phyloP scores from a whole-genome alignment of 1,140 invertebrate species.

The Dryas iulia region DNA sequence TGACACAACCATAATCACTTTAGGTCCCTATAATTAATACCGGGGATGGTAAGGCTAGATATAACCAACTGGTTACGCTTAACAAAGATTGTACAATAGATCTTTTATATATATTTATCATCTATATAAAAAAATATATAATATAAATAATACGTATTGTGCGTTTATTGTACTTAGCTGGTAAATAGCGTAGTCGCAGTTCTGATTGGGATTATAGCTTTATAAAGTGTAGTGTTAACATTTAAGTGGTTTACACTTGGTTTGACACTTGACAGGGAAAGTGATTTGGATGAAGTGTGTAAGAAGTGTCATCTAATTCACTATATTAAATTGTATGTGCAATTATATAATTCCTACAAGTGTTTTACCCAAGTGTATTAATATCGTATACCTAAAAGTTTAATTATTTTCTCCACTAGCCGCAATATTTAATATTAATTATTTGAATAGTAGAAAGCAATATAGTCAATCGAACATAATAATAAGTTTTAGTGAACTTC shows the following conservation, averaged over 20 bases:
- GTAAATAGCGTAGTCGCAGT: conserved; percentile 54
- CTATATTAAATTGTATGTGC: neutral
- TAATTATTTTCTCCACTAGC: conserved; percentile 14
- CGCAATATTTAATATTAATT: conserved; percentile 18
- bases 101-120: conserved; percentile 73
- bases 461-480: conserved; percentile 14
- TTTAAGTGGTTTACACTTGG: conserved; percentile 18
- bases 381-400: neutral
- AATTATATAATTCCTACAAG: neutral
- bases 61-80: conserved; percentile 75
- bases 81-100: conserved; percentile 70
- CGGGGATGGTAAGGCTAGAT: conserved; percentile 63
- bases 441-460: conserved; percentile 19
- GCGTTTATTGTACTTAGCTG: conserved; percentile 59
- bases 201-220: conserved; percentile 79
- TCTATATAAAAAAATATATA: conserved; percentile 52
- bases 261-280: neutral
- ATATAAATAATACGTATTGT: conserved; percentile 70
- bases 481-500: conserved; percentile 13
- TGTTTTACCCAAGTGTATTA: conserved; percentile 10
- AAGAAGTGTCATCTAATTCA: neutral
- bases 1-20: conserved; percentile 31
- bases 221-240: conserved; percentile 67
- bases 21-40: conserved; percentile 60
- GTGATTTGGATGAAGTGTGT: neutral